A percentile compares a stretch with the other conserved stretches of the same genome.
These are phyloP conservation scores for Eupithecia dodoneata DNA, from an alignment of 2,888 invertebrate genomes.

Conservation along the genomic window DNA sequence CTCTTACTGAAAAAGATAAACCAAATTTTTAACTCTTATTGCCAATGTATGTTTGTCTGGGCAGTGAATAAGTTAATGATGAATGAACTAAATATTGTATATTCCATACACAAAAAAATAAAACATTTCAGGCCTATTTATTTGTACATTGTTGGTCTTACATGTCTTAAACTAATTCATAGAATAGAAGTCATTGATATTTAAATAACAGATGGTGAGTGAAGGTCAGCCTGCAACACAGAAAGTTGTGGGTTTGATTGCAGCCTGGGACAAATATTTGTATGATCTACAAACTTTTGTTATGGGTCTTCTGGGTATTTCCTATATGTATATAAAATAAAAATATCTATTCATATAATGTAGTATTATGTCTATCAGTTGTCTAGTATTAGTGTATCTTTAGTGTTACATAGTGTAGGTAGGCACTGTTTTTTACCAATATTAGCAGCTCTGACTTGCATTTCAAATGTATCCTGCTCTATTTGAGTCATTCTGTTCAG, in stretches of 20 bases:
- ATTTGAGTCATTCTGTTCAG: slow-evolving; percentile 95
- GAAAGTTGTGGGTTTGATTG: too few relatives aligned
- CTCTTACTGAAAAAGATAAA: slow-evolving; percentile 87
- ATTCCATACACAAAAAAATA: neutral
- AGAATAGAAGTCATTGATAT: neutral
- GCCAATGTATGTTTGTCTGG: too few relatives aligned
- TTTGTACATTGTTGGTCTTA: neutral
- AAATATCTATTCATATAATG: too few relatives aligned
- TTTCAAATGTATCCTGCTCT: slow-evolving; percentile 97
- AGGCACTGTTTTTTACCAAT: slow-evolving; percentile 84
- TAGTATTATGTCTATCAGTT: too few relatives aligned
- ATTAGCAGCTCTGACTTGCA: slow-evolving; percentile 98
- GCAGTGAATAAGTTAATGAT: neutral
- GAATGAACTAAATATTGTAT: neutral
- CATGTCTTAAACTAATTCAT: neutral
- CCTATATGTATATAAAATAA: too few relatives aligned
- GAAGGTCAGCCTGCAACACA: too few relatives aligned
- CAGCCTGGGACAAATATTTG: too few relatives aligned
- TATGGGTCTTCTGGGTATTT: too few relatives aligned
- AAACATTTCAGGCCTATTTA: neutral
- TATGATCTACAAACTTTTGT: too few relatives aligned
- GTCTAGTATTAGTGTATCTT: neutral
- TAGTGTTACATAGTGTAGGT: neutral
- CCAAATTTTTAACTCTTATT: neutral
- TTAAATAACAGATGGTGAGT: too few relatives aligned